Conservation (phyloP, 2,888 invertebrate genomes). For the Nymphalis polychloros region DNA sequence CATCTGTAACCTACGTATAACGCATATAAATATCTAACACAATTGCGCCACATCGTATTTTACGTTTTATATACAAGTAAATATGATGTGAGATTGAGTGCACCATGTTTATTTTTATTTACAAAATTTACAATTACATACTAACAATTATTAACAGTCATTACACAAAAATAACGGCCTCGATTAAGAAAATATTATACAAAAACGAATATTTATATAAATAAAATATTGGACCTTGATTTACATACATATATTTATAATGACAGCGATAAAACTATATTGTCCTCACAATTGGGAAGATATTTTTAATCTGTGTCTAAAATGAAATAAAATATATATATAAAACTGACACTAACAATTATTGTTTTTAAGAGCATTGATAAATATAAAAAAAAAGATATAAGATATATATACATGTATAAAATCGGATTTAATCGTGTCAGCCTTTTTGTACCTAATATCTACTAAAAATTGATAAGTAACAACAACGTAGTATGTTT, state of each 20-base stretch:
- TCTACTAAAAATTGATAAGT: conserved; percentile 76
- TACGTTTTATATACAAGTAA: conserved; percentile 49
- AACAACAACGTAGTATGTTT: conserved; percentile 76
- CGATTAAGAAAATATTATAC: conserved; percentile 41
- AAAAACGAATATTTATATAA: conserved; percentile 39
- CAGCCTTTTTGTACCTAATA: conserved; percentile 79
- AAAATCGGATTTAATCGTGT: conserved; percentile 68
- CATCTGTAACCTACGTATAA: conserved; percentile 34
- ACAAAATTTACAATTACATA: conserved; percentile 72
- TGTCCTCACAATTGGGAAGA: conserved; percentile 10
- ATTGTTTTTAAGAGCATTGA: conserved; percentile 26
- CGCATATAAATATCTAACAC: conserved; percentile 39
- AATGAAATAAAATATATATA: conserved; percentile 3
- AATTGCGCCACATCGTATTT: conserved; percentile 34
- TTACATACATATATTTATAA: conserved; percentile 37
- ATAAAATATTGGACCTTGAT: conserved; percentile 59
- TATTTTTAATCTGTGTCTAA: conserved; percentile 13
- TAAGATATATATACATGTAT: conserved; percentile 43
- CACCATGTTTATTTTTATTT: conserved; percentile 71
- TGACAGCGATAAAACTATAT: conserved; percentile 10
- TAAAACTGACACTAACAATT: conserved; percentile 33
- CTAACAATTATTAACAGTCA: conserved; percentile 75
- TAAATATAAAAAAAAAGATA: conserved; percentile 28
- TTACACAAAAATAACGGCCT: conserved; percentile 39
- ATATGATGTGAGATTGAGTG: conserved; percentile 65